phyloP scores from a whole-genome alignment of 2,797 vertebrate species.

The Picus viridis region DNA sequence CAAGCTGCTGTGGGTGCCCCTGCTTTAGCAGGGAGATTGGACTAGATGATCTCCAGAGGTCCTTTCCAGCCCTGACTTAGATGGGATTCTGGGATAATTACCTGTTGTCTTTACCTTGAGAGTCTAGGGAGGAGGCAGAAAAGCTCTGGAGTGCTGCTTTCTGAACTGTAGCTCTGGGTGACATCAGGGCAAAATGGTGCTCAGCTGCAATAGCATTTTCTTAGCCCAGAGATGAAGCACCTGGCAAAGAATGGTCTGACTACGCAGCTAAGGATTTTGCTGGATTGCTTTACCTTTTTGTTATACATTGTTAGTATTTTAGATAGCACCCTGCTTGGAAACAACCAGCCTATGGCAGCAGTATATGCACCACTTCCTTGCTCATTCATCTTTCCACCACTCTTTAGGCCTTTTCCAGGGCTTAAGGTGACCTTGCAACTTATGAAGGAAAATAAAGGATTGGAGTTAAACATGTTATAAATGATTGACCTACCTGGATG shows the following conservation, averaged over 20 bases:
- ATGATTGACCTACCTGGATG: slow-evolving; percentile 49
- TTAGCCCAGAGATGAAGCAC: background rate
- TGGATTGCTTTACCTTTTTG: background rate
- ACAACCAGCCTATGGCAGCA: background rate
- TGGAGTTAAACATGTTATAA: slow-evolving; percentile 8
- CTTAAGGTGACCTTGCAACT: slow-evolving; percentile 58
- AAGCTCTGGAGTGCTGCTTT: background rate
- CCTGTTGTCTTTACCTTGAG: background rate
- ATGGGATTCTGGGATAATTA: background rate
- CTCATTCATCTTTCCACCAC: background rate
- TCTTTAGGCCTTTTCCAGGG: background rate
- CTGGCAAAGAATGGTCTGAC: background rate
- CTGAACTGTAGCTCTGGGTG: background rate
- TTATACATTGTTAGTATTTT: background rate
- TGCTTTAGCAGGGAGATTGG: too few species aligned
- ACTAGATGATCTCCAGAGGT: too few species aligned
- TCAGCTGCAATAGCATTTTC: background rate
- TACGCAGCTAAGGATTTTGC: background rate
- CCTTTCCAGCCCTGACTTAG: too few species aligned
- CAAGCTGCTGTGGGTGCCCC: too few species aligned
- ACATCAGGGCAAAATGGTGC: background rate
- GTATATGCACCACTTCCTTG: fast-evolving
- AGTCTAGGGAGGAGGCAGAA: background rate
- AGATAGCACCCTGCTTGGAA: background rate
- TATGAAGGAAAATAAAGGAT: slow-evolving; percentile 37